Percentiles rank a stretch among this genome's conserved stretches.
These are phyloP conservation scores for Charanyca ferruginea DNA, from an alignment of 2,888 invertebrate genomes.

Conservation along the genomic window DNA sequence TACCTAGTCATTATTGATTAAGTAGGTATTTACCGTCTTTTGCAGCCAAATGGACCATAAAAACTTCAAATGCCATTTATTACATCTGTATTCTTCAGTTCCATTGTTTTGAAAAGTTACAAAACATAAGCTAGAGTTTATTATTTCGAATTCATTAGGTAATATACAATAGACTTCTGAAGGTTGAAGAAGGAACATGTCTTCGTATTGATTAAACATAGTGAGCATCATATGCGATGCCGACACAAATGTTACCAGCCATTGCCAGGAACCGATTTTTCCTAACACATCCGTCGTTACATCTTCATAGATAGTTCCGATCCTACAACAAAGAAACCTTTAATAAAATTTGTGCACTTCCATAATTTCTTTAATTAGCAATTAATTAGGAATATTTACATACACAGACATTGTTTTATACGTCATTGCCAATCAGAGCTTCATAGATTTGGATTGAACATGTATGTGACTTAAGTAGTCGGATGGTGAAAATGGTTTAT, in stretches of 20 bases:
- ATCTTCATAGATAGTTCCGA: slow-evolving; percentile 86
- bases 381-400: slow-evolving; percentile 51
- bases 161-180: slow-evolving; percentile 73
- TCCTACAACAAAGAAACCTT: slow-evolving; percentile 72
- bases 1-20: slow-evolving; percentile 46
- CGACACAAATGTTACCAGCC: slow-evolving; percentile 81
- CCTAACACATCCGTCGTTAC: slow-evolving; percentile 86
- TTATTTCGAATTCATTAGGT: slow-evolving; percentile 64
- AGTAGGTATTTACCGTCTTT: slow-evolving; percentile 72
- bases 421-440: slow-evolving; percentile 49
- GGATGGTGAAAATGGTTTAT: slow-evolving; percentile 19
- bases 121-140: slow-evolving; percentile 77
- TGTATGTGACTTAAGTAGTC: slow-evolving; percentile 30
- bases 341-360: not conserved
- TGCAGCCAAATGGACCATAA: slow-evolving; percentile 83
- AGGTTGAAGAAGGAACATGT: slow-evolving; percentile 79
- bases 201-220: slow-evolving; percentile 81
- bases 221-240: slow-evolving; percentile 75
- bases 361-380: not conserved
- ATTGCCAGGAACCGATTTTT: slow-evolving; percentile 85
- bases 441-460: slow-evolving; percentile 55
- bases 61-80: slow-evolving; percentile 79
- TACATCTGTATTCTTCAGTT: slow-evolving; percentile 73
- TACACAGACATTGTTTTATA: slow-evolving; percentile 69
- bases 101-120: slow-evolving; percentile 69